Conservation (phyloP, 2,888 invertebrate species). For the Diplolepis rosae region DNA sequence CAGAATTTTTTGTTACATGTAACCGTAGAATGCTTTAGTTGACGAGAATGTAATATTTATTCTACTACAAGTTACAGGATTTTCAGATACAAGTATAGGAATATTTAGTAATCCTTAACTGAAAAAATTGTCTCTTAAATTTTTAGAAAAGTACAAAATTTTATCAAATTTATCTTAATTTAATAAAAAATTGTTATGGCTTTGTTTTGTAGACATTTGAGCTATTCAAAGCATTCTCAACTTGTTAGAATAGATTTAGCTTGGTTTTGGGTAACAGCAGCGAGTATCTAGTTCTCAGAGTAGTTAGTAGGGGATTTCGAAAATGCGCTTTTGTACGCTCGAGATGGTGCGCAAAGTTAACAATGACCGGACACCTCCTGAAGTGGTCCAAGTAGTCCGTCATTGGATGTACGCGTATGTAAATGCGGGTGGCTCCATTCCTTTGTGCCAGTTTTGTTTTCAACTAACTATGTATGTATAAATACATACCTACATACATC, state of each 20-base stretch:
- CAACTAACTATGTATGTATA: constrained; percentile 35
- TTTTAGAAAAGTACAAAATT: too few relatives aligned
- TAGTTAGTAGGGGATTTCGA: neutral
- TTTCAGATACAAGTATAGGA: too few relatives aligned
- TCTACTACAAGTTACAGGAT: too few relatives aligned
- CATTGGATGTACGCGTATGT: constrained; percentile 33
- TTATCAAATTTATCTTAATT: too few relatives aligned
- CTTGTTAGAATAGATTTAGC: neutral
- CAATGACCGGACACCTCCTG: neutral
- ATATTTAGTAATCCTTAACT: too few relatives aligned
- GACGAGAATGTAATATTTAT: too few relatives aligned
- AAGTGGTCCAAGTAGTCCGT: constrained; percentile 13
- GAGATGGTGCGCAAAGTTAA: constrained; percentile 11
- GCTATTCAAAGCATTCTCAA: neutral
- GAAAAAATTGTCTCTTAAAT: too few relatives aligned
- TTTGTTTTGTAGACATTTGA: neutral
- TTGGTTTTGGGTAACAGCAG: neutral
- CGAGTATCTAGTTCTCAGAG: neutral
- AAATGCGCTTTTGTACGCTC: constrained; percentile 8
- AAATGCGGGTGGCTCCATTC: constrained; percentile 31
- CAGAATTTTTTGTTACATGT: too few relatives aligned
- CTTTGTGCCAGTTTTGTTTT: constrained; percentile 46
- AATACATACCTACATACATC: neutral
- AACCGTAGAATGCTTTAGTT: too few relatives aligned
- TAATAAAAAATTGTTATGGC: too few relatives aligned